Evolutionary conservation across 2,113 vertebrate species (phyloP).

Genomic region (Rhinichthys klamathensis): DNA sequence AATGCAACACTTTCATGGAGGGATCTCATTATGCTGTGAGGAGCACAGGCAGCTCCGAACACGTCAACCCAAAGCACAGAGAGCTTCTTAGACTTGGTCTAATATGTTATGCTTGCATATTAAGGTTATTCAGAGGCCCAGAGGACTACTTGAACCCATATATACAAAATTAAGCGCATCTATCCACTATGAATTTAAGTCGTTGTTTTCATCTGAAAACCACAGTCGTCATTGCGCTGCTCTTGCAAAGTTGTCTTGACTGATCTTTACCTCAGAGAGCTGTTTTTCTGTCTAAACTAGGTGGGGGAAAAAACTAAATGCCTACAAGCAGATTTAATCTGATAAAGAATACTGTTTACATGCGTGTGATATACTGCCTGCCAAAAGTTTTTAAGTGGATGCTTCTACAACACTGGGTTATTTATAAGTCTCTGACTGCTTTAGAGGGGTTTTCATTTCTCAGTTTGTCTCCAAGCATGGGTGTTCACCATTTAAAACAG

Average conservation of each 20-base stretch:
- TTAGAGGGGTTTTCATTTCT: slow-evolving; percentile 63
- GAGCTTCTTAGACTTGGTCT: slow-evolving; percentile 1
- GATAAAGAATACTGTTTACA: slow-evolving; percentile 79
- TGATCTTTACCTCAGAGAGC: slow-evolving; percentile 57
- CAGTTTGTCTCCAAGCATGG: slow-evolving; percentile 47
- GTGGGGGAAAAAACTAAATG: slow-evolving; percentile 68
- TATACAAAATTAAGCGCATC: neutral
- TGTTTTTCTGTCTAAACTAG: slow-evolving; percentile 72
- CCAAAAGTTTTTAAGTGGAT: slow-evolving; percentile 71
- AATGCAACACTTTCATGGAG: slow-evolving; percentile 31
- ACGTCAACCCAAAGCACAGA: slow-evolving; percentile 12
- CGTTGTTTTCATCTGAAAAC: slow-evolving; percentile 47
- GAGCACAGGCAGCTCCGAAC: slow-evolving; percentile 10
- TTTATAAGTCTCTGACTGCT: slow-evolving; percentile 60
- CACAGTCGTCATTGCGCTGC: slow-evolving; percentile 65
- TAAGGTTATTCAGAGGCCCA: neutral
- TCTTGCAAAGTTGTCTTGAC: slow-evolving; percentile 61
- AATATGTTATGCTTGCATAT: neutral
- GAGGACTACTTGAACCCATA: slow-evolving; percentile 10
- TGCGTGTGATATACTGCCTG: slow-evolving; percentile 77
- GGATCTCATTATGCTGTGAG: slow-evolving; percentile 9
- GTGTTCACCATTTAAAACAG: slow-evolving; percentile 53
- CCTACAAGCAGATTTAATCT: slow-evolving; percentile 78
- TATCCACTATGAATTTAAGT: neutral
- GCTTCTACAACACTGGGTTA: slow-evolving; percentile 64